These are phyloP conservation scores for Pelosia muscerda DNA, from an alignment of 2,888 invertebrate genomes.

Conservation along the genomic window DNA sequence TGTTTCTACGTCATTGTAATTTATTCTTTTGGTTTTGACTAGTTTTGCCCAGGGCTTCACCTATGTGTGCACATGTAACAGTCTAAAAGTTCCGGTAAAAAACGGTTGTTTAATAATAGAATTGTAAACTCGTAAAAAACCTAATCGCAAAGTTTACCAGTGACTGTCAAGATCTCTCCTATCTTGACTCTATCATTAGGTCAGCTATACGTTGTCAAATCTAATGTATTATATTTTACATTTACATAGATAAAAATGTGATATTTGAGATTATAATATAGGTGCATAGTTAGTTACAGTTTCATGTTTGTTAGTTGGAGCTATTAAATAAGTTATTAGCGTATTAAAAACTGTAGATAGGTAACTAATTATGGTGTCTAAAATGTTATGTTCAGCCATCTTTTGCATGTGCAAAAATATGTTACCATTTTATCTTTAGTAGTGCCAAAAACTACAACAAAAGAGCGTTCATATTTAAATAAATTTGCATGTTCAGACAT, in stretches of 20 bases:
- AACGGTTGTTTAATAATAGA: neutral
- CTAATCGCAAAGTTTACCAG: neutral
- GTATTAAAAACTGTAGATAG: neutral
- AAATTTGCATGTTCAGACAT: constrained; percentile 51
- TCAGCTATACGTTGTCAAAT: neutral
- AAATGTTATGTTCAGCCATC: neutral
- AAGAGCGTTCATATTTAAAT: constrained; percentile 20
- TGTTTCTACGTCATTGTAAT: constrained; percentile 37
- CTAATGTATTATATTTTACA: neutral
- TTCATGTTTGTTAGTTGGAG: neutral
- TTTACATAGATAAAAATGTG: neutral
- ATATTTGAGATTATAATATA: neutral
- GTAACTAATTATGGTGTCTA: neutral
- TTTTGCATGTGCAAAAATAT: neutral
- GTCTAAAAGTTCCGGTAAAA: neutral
- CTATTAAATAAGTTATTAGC: constrained; percentile 1
- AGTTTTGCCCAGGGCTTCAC: neutral
- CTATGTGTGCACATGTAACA: neutral
- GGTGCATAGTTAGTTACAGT: neutral
- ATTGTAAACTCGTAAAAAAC: neutral
- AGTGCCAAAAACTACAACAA: constrained; percentile 17
- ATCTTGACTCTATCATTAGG: neutral
- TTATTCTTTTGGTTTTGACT: constrained; percentile 29
- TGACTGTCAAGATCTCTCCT: neutral
- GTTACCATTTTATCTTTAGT: constrained; percentile 6